Evolutionary conservation across 2,797 vertebrate species (phyloP), one percentile per base, ranked within the genome.

Genomic region (Bufotes viridis): DNA sequence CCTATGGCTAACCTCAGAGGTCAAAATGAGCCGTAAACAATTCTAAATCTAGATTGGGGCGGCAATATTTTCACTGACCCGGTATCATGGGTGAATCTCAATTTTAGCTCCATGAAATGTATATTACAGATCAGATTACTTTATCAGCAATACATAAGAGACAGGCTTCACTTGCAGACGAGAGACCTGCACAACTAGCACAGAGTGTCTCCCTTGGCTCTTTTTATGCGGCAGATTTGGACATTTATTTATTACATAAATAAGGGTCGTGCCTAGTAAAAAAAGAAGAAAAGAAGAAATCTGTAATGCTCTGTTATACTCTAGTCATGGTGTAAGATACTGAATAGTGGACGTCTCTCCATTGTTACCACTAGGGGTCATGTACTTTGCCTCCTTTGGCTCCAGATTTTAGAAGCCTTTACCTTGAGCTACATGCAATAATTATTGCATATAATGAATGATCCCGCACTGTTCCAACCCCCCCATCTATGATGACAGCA

Each of bases 401-500:
- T 58, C 24, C 29, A 60, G 57, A 61, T 34, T 80, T 69, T 81
- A 53, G 26, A 60, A 18, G 55, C 15, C 67, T 57, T 75, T 74
- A 61, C 57, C n/a, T 49, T 63, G 18, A 55, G 58, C 51, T 49
- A 29, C 11, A n/a, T 53, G 57, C 18, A 67, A 67, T 11, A 42
- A 78, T 76, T n/a, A 57, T 51, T 83, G 89, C 69, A 84, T 81
- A 88, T 83, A 85, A 90, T 89, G 49, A 85, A 90, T 89, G 49
- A 79, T 84, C 22, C 78, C 63, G 15, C 51, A 79, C 51, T 78
- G 14, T 70, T 63, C 67, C 42, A 42, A 42, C 42, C 42, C 42
- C 69, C 76, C 88, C 63, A 88, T 81, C 90, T 51, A 90, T n/a
- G 60, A 87, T 87, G 87, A 90, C 90, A 93, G 91, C 96, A 91